Conservation (phyloP, 1,140 invertebrate species). For the Vollenhovia emeryi region DNA sequence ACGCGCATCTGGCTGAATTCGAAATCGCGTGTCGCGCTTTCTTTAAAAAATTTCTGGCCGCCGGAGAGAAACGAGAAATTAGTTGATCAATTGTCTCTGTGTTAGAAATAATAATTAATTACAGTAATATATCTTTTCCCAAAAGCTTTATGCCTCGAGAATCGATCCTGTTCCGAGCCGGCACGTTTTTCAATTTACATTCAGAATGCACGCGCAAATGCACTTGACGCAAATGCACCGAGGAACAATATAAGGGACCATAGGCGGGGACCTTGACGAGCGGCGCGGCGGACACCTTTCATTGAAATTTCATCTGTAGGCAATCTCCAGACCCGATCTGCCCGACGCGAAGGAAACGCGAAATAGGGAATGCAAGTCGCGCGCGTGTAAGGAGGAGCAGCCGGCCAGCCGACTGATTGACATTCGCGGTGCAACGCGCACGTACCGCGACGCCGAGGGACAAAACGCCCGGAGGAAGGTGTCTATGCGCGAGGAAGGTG, state of each 20-base stretch:
- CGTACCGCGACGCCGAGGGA: constrained; percentile 54
- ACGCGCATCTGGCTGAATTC: constrained; percentile 72
- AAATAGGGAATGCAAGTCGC: constrained; percentile 68
- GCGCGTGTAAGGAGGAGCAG: constrained; percentile 31
- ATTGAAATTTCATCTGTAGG: constrained; percentile 41
- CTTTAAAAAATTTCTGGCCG: constrained; percentile 53
- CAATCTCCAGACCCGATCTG: constrained; percentile 15
- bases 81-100: not conserved
- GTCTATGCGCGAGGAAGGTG: constrained; percentile 70
- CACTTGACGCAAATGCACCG: not conserved
- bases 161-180: not conserved
- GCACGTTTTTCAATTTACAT: not conserved
- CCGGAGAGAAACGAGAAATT: not conserved
- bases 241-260: not conserved
- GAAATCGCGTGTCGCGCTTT: constrained; percentile 73
- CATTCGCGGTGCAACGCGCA: constrained; percentile 57
- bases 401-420: constrained; percentile 58
- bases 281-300: not conserved
- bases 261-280: not conserved
- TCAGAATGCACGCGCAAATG: not conserved
- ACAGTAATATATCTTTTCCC: not conserved
- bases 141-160: not conserved
- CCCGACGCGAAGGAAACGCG: constrained; percentile 53
- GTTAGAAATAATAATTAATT: not conserved
- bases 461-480: constrained; percentile 62